Evolutionary conservation across 1,140 invertebrate genomes (phyloP).

Genomic region (Sarcophaga bullata): DNA sequence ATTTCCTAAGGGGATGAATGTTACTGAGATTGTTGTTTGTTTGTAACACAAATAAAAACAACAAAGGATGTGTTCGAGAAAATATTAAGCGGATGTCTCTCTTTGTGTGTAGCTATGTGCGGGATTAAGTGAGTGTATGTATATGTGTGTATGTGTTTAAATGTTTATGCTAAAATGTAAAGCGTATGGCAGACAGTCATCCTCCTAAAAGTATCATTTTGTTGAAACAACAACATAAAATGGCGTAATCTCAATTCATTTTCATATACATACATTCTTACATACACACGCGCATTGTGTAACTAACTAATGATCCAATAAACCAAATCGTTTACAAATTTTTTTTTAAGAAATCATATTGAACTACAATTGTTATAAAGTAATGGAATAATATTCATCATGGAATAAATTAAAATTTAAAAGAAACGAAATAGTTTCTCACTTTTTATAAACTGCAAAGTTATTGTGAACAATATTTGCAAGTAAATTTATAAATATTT

Average conservation of each 20-base stretch:
- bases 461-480: no score
- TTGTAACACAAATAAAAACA: conserved; percentile 21
- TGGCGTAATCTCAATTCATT: conserved; percentile 33
- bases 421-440: no score
- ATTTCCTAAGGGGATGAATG: conserved; percentile 39
- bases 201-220: conserved; percentile 34
- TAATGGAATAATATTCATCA: no score
- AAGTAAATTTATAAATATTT: no score
- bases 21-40: conserved; percentile 31
- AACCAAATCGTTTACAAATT: not conserved
- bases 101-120: not conserved
- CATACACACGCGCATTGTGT: not conserved
- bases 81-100: conserved; percentile 31
- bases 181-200: conserved; percentile 8
- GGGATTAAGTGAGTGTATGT: not conserved
- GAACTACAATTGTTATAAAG: no score
- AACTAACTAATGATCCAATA: conserved; percentile 7
- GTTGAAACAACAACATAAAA: conserved; percentile 39
- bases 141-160: not conserved
- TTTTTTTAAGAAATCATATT: no score
- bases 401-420: no score
- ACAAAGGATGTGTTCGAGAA: conserved; percentile 36
- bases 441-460: no score
- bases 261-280: not conserved
- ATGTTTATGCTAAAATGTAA: not conserved